Percentiles rank a stretch among this genome's conserved stretches.
phyloP scores from a whole-genome alignment of 2,113 vertebrate species.

The Andinoacara biseriatus region DNA sequence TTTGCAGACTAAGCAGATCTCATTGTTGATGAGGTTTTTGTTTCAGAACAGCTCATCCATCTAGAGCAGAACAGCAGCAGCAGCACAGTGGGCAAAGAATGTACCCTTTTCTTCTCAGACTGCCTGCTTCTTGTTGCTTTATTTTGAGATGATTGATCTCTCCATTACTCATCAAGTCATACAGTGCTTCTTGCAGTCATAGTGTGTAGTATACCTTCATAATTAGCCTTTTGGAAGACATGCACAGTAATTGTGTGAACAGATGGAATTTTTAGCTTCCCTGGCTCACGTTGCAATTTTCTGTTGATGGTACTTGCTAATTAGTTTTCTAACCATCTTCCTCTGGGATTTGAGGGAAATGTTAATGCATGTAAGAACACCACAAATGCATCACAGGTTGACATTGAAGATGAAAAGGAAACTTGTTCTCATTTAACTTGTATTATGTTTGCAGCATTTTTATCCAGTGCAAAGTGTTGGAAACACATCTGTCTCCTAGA shows the following conservation, averaged over 20 bases:
- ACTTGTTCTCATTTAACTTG: conserved; percentile 20
- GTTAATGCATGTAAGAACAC: conserved; percentile 26
- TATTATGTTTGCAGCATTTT: not conserved
- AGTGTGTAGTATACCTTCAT: not conserved
- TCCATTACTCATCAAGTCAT: not conserved
- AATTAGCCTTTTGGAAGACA: not conserved
- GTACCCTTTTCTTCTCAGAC: conserved; percentile 16
- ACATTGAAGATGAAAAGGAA: conserved; percentile 4
- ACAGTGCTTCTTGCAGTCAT: not conserved
- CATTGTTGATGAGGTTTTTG: conserved; percentile 33
- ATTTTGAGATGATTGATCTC: conserved; percentile 33
- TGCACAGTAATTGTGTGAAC: not conserved
- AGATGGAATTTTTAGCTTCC: conserved; percentile 1
- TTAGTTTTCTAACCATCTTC: conserved; percentile 30
- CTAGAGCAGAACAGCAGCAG: conserved; percentile 3
- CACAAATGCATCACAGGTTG: not conserved
- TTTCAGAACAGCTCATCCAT: conserved; percentile 51
- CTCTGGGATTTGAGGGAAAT: conserved; percentile 17
- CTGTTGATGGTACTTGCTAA: conserved; percentile 20
- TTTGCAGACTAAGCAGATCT: conserved; percentile 55
- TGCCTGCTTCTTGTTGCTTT: not conserved
- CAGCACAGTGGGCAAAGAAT: conserved; percentile 13
- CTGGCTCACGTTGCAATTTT: not conserved
- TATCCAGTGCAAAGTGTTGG: not conserved
- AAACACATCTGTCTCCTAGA: not conserved